Percentiles rank a stretch among this genome's conserved stretches.
Evolutionary conservation across 2,888 invertebrate species (phyloP).

Genomic region (Ischnura elegans): DNA sequence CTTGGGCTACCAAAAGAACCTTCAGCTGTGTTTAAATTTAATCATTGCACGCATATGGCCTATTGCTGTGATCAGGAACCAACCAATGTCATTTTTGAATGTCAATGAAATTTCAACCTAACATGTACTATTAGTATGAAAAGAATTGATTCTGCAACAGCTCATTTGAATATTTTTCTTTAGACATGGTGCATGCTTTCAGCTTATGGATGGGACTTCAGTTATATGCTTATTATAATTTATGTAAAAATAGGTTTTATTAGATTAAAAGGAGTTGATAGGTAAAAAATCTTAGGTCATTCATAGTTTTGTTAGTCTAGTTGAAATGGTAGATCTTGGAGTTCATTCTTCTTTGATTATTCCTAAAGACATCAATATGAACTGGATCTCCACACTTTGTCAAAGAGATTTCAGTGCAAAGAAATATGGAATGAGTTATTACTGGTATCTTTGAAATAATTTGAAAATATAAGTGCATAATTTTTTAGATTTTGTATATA

Average conservation of each 20-base stretch:
- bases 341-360: conserved; percentile 61
- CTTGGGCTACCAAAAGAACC: neutral
- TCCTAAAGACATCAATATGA: conserved; percentile 51
- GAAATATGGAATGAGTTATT: conserved; percentile 61
- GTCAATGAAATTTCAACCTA: neutral
- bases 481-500: conserved; percentile 65
- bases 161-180: conserved; percentile 39
- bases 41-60: neutral
- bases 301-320: conserved; percentile 63
- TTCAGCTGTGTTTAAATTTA: neutral
- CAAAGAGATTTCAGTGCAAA: conserved; percentile 40
- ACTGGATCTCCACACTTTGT: conserved; percentile 38
- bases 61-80: neutral
- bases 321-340: conserved; percentile 59
- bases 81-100: neutral
- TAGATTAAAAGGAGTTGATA: conserved; percentile 57
- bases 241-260: conserved; percentile 39
- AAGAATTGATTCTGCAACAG: conserved; percentile 37
- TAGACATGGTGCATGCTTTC: conserved; percentile 51
- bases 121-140: conserved; percentile 2
- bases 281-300: conserved; percentile 51
- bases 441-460: conserved; percentile 57
- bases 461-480: conserved; percentile 53
- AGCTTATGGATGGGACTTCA: conserved; percentile 49
- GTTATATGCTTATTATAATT: conserved; percentile 57